Evolutionary conservation across 2,797 vertebrate genomes (phyloP), one percentile per base, ranked within the genome.

Genomic region (Microcaecilia unicolor): DNA sequence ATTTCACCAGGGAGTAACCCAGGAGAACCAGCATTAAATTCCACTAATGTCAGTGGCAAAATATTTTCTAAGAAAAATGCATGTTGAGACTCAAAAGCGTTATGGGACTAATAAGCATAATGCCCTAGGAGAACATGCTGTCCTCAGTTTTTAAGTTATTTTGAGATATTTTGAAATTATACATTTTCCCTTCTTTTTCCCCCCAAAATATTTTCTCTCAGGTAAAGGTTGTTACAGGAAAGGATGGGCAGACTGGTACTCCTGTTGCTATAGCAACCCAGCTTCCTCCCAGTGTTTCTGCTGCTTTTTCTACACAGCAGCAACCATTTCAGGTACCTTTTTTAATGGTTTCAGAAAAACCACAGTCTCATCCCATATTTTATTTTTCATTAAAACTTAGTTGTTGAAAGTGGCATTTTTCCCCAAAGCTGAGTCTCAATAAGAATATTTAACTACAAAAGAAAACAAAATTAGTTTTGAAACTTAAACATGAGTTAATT

Each of bases 201-300:
- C 69, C 65, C 58, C 58, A 30, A 69, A 71, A 74, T 74, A 73
- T 51, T 70, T 48, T 64, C 76, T 77, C 76, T 70, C 77, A 96
- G 92, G 92, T 96, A 68, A 96, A 96, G 74, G 84, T 95, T 83
- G 88, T 87, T 68, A 96, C 92, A 66, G 92, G 92, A 78, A 96
- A 96, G 77, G 92, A 93, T 80, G 92, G 92, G 59, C 92, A 95
- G 81, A 87, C 92, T 61, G 92, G 88, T 72, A 96, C 92, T 59
- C 92, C 92, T 54, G 89, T 96, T 84, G 92, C 92, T 82, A 95
- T 96, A 88, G 81, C 92, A 80, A 96, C 92, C 54, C 92, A 96
- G 79, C 92, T 96, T 83, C 92, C 92, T 71, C 79, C 92, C 66
- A 96, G 94, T 78, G 92, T 96, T 74, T 94, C 92, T 67, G 92